Evolutionary conservation across 2,113 vertebrate species (phyloP), one percentile per base, ranked within the genome.

Genomic region (Ophthalmolycus amberensis): DNA sequence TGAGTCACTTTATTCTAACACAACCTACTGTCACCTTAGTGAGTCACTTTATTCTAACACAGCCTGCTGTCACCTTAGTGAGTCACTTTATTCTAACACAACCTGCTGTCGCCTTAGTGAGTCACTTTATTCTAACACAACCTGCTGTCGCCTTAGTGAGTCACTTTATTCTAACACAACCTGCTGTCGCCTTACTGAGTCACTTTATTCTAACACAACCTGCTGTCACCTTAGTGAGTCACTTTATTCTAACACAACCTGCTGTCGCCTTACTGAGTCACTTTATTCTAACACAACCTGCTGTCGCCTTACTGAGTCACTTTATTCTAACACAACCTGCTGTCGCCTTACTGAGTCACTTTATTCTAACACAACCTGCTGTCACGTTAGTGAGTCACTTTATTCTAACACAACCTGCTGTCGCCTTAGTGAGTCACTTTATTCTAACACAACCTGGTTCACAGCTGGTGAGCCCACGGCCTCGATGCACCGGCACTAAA

Each of bases 141-240:
- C 72, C 29, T 29, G 29, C 29, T 29, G 29, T 29, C 29, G 29
- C 29, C 29, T 29, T 29, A 29, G 29, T 29, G 29, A 29, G 29
- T 29, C 29, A 29, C 29, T 29, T 29, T 29, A 29, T 29, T 29
- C 29, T 29, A 29, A 29, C 29, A 29, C 29, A 29, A 29, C 29
- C 29, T 29, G 29, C 29, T 29, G 32, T 34, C 32, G 4, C 32
- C 32, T 34, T 34, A 34, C 4, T 34, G 32, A 34, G 32, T 34
- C 5, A 34, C 32, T 34, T 34, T 34, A 34, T 34, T 34, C 32
- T 34, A 25, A 25, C 25, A 25, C 50, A n/a, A 12, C 72, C 67
- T 34, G 38, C 67, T 80, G 75, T 69, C 48, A 1, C 79, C 78
- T 6, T 25, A 37, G 92, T 93, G 82, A 94, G 92, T 91, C 32